Evolutionary conservation across 1,140 invertebrate species (phyloP).

Genomic region (Aphaenogaster floridana): DNA sequence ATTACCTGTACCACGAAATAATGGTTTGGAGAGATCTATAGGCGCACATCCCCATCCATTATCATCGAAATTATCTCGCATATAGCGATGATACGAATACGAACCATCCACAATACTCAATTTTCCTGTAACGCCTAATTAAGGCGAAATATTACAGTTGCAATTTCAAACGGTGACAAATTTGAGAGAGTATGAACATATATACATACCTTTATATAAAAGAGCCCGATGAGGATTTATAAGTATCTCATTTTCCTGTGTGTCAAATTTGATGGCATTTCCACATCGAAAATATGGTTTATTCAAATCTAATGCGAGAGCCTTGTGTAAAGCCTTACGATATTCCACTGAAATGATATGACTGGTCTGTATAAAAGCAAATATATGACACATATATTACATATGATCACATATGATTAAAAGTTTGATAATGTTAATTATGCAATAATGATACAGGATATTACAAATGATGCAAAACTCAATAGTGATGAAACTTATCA

Average conservation of each 20-base stretch:
- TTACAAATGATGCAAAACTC: slow-evolving; percentile 2
- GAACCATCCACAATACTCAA: slow-evolving; percentile 90
- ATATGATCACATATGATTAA: neutral
- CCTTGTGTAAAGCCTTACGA: slow-evolving; percentile 89
- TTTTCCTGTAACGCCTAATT: slow-evolving; percentile 39
- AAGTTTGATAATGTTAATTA: slow-evolving; percentile 1
- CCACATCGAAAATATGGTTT: slow-evolving; percentile 91
- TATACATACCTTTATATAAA: slow-evolving; percentile 83
- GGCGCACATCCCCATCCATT: slow-evolving; percentile 99
- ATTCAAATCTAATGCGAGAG: slow-evolving; percentile 89
- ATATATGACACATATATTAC: slow-evolving; percentile 57
- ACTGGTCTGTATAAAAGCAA: slow-evolving; percentile 58
- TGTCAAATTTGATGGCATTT: slow-evolving; percentile 89
- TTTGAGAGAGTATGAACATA: neutral
- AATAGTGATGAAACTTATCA: slow-evolving; percentile 67
- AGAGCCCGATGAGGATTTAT: slow-evolving; percentile 92
- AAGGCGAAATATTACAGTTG: neutral
- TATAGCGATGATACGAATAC: slow-evolving; percentile 98
- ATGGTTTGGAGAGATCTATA: slow-evolving; percentile 99
- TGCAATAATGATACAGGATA: slow-evolving; percentile 20
- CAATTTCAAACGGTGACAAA: neutral
- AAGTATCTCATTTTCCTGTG: slow-evolving; percentile 87
- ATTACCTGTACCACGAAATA: slow-evolving; percentile 96
- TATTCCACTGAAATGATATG: slow-evolving; percentile 88
- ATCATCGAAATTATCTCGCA: slow-evolving; percentile 98